phyloP scores from a whole-genome alignment of 2,113 vertebrate species.

The Indicator indicator region DNA sequence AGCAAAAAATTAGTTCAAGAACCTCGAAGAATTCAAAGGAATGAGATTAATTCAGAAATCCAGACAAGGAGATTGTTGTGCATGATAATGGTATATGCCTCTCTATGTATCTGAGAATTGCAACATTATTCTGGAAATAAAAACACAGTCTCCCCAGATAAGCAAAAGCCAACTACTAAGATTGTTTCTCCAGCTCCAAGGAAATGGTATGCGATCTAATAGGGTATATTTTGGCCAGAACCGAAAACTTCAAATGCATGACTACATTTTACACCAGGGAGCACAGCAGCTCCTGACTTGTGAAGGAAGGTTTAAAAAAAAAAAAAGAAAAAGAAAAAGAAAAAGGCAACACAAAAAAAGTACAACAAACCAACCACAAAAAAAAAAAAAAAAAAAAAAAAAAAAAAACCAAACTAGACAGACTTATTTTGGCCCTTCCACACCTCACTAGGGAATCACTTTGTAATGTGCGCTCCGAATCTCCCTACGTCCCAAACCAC shows the following conservation, averaged over 20 bases:
- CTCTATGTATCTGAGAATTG: neutral
- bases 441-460: neutral
- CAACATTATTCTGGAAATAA: neutral
- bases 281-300: neutral
- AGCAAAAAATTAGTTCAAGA: neutral
- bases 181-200: neutral
- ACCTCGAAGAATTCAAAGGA: neutral
- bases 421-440: neutral
- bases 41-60: neutral
- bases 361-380: no score
- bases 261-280: neutral
- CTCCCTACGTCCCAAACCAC: neutral
- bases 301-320: no score
- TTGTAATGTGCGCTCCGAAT: rapidly evolving
- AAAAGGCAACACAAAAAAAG: no score
- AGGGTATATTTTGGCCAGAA: neutral
- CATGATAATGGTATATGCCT: neutral
- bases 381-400: no score
- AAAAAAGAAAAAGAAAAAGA: no score
- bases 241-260: neutral
- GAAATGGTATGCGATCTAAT: neutral
- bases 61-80: neutral
- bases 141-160: neutral
- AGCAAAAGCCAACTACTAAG: neutral
- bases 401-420: no score